Percentiles rank a stretch among this genome's conserved stretches.
These are phyloP conservation scores for Caerostris darwini DNA, from an alignment of 1,140 invertebrate genomes.

Conservation along the genomic window DNA sequence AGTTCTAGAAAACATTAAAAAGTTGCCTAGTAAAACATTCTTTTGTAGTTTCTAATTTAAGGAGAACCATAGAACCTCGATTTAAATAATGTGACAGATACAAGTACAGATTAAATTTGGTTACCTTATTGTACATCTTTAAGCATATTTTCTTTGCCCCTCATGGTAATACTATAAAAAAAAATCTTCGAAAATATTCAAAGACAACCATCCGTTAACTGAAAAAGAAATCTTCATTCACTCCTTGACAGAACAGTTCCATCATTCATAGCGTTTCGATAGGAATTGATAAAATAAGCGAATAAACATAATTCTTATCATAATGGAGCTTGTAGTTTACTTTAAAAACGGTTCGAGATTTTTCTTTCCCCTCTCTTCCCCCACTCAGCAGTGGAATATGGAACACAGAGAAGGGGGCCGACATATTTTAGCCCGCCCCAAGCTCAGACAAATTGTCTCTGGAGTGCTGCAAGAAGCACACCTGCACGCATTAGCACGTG, in stretches of 20 bases:
- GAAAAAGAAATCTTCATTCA: not conserved
- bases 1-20: too few relatives aligned
- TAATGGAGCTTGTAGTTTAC: not conserved
- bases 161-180: too few relatives aligned
- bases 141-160: too few relatives aligned
- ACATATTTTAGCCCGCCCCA: not conserved
- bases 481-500: slow-evolving; percentile 72
- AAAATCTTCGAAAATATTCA: too few relatives aligned
- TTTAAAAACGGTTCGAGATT: not conserved
- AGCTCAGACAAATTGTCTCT: slow-evolving; percentile 56
- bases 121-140: too few relatives aligned
- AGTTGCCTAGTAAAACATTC: too few relatives aligned
- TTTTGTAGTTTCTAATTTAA: too few relatives aligned
- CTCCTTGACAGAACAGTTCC: not conserved
- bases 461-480: slow-evolving; percentile 44
- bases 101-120: too few relatives aligned
- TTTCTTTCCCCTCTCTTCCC: not conserved
- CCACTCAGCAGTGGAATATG: not conserved
- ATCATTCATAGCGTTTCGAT: not conserved
- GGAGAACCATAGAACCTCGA: too few relatives aligned
- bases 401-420: not conserved
- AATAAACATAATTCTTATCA: slow-evolving; percentile 44
- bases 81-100: too few relatives aligned
- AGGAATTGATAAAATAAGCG: slow-evolving; percentile 32
- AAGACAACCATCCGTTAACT: not conserved